These are phyloP conservation scores for Girardinus metallicus DNA, from an alignment of 2,797 vertebrate species.

Conservation along the genomic window DNA sequence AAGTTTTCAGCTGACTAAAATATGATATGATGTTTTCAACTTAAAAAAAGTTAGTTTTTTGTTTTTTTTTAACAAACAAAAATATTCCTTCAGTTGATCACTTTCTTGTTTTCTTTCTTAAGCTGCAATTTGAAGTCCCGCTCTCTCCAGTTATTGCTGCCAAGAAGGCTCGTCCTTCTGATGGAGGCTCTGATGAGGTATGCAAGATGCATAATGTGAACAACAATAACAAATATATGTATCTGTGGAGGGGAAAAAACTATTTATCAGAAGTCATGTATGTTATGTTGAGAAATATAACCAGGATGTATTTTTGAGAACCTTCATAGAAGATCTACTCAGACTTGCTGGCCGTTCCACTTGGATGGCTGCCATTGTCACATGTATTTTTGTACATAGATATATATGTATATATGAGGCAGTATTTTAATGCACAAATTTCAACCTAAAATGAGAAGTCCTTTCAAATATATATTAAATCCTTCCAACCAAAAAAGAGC, in stretches of 20 bases:
- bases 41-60: not conserved
- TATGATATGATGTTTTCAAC: not conserved
- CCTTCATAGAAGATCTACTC: not conserved
- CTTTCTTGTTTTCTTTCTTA: conserved; percentile 36
- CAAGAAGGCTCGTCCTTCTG: conserved; percentile 96
- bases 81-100: not conserved
- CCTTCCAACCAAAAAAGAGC: not conserved
- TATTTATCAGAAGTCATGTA: no score
- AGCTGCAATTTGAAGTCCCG: conserved; percentile 97
- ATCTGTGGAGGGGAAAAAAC: not conserved
- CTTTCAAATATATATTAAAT: not conserved
- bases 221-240: not conserved
- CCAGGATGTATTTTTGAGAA: not conserved
- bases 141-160: conserved; percentile 98
- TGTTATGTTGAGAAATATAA: not conserved
- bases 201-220: conserved; percentile 35
- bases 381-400: not conserved
- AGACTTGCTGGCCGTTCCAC: not conserved
- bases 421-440: not conserved
- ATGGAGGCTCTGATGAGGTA: conserved; percentile 96
- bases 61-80: not conserved
- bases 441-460: not conserved
- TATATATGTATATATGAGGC: not conserved
- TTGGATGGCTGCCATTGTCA: not conserved
- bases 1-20: not conserved